phyloP scores from a whole-genome alignment of 2,113 vertebrate species.

The Myotis brandtii region DNA sequence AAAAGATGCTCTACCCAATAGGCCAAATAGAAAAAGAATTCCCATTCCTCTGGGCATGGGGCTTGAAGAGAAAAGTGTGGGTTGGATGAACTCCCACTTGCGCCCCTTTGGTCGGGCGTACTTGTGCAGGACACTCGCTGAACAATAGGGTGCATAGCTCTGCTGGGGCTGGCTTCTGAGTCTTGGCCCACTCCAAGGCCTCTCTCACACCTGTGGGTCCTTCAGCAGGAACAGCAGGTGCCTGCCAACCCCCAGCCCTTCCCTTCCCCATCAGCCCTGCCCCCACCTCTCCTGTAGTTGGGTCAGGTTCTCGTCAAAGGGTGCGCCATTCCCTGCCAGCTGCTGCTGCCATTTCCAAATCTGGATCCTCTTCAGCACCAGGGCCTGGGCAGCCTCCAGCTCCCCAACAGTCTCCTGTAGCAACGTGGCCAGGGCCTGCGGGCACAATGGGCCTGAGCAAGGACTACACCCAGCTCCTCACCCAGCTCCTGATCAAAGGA shows the following conservation, averaged over 20 bases:
- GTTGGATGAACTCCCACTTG: background rate
- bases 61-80: background rate
- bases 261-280: background rate
- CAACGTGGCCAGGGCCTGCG: constrained; percentile 76
- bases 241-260: fast-evolving
- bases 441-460: background rate
- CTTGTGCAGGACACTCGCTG: fast-evolving
- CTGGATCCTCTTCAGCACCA: constrained; percentile 90
- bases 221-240: background rate
- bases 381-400: constrained; percentile 88
- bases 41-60: background rate
- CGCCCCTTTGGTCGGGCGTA: background rate
- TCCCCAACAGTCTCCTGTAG: constrained; percentile 86
- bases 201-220: background rate
- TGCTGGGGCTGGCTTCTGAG: background rate
- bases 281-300: constrained; percentile 85
- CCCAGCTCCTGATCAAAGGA: background rate
- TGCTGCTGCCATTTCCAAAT: constrained; percentile 95
- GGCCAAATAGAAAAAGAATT: background rate
- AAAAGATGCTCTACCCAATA: background rate
- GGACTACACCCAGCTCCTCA: background rate
- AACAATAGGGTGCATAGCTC: background rate
- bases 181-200: background rate
- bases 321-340: constrained; percentile 91
- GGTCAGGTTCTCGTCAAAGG: constrained; percentile 91